Conservation (phyloP, 2,888 invertebrate species). For the Heliconius charithonia region DNA sequence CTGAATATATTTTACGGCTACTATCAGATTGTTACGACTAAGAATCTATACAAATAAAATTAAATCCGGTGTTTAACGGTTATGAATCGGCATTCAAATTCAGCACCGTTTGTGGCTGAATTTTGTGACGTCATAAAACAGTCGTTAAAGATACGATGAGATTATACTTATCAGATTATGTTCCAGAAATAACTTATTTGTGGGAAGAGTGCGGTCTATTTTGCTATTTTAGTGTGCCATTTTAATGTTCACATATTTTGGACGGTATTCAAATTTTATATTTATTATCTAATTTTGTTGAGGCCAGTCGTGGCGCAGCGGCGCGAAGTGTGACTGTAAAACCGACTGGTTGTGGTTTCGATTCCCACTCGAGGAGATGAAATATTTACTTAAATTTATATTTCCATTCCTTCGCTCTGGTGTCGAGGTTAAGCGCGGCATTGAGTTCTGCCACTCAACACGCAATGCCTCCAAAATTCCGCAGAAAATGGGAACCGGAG, state of each 20-base stretch:
- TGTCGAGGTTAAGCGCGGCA: no score
- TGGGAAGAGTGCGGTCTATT: slow-evolving; percentile 6
- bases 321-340: no score
- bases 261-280: neutral
- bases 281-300: neutral
- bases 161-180: slow-evolving; percentile 28
- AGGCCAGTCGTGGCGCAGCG: no score
- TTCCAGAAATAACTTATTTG: slow-evolving; percentile 24
- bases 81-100: slow-evolving; percentile 62
- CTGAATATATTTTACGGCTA: slow-evolving; percentile 45
- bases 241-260: neutral
- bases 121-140: slow-evolving; percentile 56
- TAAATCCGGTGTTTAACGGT: slow-evolving; percentile 54
- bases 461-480: no score
- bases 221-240: neutral
- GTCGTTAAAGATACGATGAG: slow-evolving; percentile 56
- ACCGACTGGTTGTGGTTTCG: no score
- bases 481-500: no score
- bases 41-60: slow-evolving; percentile 55
- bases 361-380: no score
- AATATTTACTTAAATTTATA: no score
- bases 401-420: no score
- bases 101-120: slow-evolving; percentile 51
- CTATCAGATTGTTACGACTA: slow-evolving; percentile 48
- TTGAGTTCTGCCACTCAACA: no score